Conservation (phyloP, 1,140 invertebrate genomes). For the Lerema accius region DNA sequence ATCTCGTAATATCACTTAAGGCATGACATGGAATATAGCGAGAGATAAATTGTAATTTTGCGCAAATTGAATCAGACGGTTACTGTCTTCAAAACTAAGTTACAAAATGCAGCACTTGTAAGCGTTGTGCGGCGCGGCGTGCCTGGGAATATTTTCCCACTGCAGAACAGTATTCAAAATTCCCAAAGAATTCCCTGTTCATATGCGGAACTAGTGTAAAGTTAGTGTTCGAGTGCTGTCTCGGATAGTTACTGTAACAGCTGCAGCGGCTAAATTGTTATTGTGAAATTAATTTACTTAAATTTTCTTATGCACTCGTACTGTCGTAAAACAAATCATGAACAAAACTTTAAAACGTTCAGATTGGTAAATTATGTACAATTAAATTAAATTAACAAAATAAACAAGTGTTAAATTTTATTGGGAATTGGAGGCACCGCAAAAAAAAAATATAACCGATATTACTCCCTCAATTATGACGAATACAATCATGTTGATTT, state of each 20-base stretch:
- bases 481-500: too few species aligned
- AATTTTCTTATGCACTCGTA: too few species aligned
- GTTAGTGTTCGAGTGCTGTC: conserved; percentile 5
- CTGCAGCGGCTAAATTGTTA: not conserved
- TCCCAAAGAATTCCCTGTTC: conserved; percentile 21
- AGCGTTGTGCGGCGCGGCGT: conserved; percentile 20
- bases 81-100: conserved; percentile 27
- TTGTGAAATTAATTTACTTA: not conserved
- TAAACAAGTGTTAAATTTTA: too few species aligned
- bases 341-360: too few species aligned
- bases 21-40: not conserved
- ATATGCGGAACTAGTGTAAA: conserved; percentile 10
- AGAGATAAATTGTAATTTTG: conserved; percentile 14
- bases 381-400: too few species aligned
- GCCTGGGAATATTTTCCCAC: conserved; percentile 31
- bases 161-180: conserved; percentile 27
- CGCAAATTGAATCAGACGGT: conserved; percentile 28
- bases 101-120: conserved; percentile 19
- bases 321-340: too few species aligned
- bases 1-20: not conserved
- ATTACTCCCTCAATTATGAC: too few species aligned
- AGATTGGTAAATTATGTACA: too few species aligned
- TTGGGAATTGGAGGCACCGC: too few species aligned
- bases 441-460: too few species aligned
- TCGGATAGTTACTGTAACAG: not conserved